Evolutionary conservation across 2,888 invertebrate species (phyloP).

Genomic region (Kuschelorhynchus macadamiae): DNA sequence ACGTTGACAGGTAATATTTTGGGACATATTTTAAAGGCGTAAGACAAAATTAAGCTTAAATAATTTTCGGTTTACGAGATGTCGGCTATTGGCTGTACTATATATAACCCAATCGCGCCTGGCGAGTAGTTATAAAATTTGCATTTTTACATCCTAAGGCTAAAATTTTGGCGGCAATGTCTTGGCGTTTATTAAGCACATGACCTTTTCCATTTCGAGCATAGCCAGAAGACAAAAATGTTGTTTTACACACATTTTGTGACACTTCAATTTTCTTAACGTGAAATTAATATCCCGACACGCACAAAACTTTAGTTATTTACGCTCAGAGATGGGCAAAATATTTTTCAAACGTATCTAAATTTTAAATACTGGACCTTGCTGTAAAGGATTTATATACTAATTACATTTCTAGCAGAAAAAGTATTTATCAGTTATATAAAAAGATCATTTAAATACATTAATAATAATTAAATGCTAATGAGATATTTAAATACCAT

Average conservation of each 20-base stretch:
- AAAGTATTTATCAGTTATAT: too few species aligned
- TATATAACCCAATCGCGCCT: constrained; percentile 48
- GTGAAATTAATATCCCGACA: constrained; percentile 52
- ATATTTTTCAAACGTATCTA: too few species aligned
- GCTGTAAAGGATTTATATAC: too few species aligned
- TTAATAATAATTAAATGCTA: too few species aligned
- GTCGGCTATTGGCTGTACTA: constrained; percentile 27
- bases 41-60: constrained; percentile 33
- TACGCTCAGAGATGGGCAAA: too few species aligned
- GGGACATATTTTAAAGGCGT: constrained; percentile 30
- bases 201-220: constrained; percentile 57
- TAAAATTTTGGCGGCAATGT: constrained; percentile 59
- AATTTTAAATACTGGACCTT: too few species aligned
- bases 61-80: constrained; percentile 39
- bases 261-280: constrained; percentile 60
- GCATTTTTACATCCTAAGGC: constrained; percentile 61
- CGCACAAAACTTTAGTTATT: constrained; percentile 44
- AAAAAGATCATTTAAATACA: too few species aligned
- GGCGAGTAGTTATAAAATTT: constrained; percentile 60
- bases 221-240: constrained; percentile 60
- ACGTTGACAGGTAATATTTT: constrained; percentile 33
- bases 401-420: too few species aligned
- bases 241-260: constrained; percentile 60
- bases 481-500: too few species aligned
- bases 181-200: constrained; percentile 53